Evolutionary conservation across 1,140 invertebrate species (phyloP), one percentile per base, ranked within the genome.

Genomic region (Nasonia vitripennis): DNA sequence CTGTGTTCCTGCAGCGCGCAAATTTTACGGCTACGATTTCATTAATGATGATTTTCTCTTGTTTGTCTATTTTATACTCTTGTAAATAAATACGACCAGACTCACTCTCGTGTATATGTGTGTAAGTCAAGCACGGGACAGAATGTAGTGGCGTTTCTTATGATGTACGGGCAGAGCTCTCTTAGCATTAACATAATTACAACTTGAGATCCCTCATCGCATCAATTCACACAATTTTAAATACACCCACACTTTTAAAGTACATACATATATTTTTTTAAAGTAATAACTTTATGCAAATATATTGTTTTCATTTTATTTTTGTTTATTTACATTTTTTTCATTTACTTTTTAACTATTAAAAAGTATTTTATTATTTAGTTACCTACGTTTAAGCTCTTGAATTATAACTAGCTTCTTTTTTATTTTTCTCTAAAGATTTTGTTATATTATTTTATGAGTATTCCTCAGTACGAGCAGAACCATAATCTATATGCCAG

Each of bases 21-120:
- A 51, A 2, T 77, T 51, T 75, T 41, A 31, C 27, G 27, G 12
- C 17, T 84, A 77, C 23, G 27, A 83, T 84, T 70, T 17, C 27
- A 51, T 78, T 31, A 27, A 78, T 79, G 55, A 79, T 27, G 41
- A 79, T 79, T 73, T 71, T 85, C 86, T 83, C 86, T 73, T 62
- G 48, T 81, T 74, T 23, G 78, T 86, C 78, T 87, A 87, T 89
- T 89, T 89, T 89, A 86, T 89, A 90, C 87, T 87, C 78, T 88
- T 90, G 89, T 90, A 90, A 87, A 90, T 89, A 89, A 85, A 83
- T 87, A 77, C n/a, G 83, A 81, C 73, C 84, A 82, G 55, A 77
- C 41, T 78, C 34, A 51, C 55, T 75, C 23, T 45, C 37, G 23
- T 78, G 37, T 68, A 41, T 48, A 37, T 31, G 79, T 78, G 51